phyloP scores from a whole-genome alignment of 2,888 invertebrate genomes.

The Tromatobia lineatoria region DNA sequence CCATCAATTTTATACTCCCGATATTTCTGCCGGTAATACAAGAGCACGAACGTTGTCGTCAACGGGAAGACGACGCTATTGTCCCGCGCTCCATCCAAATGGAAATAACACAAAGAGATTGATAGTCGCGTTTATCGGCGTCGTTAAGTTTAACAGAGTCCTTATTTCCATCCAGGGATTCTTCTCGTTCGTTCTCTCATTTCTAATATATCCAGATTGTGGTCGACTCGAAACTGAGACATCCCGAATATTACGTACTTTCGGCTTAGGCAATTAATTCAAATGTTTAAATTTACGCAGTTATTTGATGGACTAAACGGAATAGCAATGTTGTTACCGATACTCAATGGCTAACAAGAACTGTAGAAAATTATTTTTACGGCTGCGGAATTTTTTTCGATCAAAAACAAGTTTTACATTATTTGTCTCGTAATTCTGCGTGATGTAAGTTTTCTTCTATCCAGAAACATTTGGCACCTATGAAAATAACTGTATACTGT shows the following conservation, averaged over 20 bases:
- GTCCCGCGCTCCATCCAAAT: constrained; percentile 9
- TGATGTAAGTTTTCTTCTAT: no score
- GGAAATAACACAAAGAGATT: constrained; percentile 35
- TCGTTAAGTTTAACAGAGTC: constrained; percentile 41
- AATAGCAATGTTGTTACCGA: no score
- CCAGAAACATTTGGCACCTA: no score
- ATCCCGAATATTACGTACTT: background rate
- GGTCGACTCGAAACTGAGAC: background rate
- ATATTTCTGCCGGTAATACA: constrained; percentile 8
- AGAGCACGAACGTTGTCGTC: constrained; percentile 1
- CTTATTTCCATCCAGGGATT: constrained; percentile 7
- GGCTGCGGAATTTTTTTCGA: no score
- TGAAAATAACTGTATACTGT: no score
- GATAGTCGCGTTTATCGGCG: constrained; percentile 31
- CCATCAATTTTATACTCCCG: background rate
- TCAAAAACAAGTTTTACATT: no score
- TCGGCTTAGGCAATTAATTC: background rate
- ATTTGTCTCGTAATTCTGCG: no score
- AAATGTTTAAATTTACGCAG: background rate
- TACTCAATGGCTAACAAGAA: no score
- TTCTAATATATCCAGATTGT: background rate
- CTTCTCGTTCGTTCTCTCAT: constrained; percentile 6
- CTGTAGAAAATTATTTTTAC: no score
- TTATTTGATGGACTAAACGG: background rate
- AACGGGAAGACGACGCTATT: background rate